These are phyloP conservation scores for Troglohyphantes excavatus DNA, from an alignment of 2,888 invertebrate genomes.

Conservation along the genomic window DNA sequence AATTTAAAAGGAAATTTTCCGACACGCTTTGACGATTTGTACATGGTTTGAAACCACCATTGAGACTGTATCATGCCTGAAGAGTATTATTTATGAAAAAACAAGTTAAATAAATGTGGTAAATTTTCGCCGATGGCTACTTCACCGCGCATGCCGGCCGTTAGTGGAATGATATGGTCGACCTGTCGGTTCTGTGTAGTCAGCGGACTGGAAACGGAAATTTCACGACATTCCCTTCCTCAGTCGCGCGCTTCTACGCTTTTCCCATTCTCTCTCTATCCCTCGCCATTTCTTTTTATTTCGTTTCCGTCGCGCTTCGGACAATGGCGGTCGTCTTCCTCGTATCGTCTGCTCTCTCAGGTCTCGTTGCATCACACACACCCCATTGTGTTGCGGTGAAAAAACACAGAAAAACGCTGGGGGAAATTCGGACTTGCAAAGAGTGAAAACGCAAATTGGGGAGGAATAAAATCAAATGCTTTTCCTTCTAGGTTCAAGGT, in stretches of 20 bases:
- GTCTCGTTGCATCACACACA: constrained; percentile 2
- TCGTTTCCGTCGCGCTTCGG: constrained; percentile 10
- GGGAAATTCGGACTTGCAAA: neutral
- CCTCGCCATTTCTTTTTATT: constrained; percentile 17
- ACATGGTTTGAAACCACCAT: no score
- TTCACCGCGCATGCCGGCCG: neutral
- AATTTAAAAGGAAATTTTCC: no score
- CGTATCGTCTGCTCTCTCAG: neutral
- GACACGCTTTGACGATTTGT: no score
- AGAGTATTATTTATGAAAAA: no score
- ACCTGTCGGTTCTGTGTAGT: neutral
- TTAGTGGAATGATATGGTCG: neutral
- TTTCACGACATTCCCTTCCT: neutral
- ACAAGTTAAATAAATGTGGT: no score
- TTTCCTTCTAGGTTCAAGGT: constrained; percentile 10
- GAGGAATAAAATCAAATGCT: neutral
- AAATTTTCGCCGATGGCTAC: neutral
- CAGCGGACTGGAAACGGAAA: constrained; percentile 23
- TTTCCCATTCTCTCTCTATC: neutral
- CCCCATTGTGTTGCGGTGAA: neutral
- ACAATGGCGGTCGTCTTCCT: constrained; percentile 24
- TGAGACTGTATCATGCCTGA: no score
- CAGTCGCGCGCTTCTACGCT: neutral
- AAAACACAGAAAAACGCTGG: neutral
- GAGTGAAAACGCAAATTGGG: neutral